Base-by-base conservation (phyloP, 2,888 invertebrate species). In the Trileptium ribeirensis region DNA sequence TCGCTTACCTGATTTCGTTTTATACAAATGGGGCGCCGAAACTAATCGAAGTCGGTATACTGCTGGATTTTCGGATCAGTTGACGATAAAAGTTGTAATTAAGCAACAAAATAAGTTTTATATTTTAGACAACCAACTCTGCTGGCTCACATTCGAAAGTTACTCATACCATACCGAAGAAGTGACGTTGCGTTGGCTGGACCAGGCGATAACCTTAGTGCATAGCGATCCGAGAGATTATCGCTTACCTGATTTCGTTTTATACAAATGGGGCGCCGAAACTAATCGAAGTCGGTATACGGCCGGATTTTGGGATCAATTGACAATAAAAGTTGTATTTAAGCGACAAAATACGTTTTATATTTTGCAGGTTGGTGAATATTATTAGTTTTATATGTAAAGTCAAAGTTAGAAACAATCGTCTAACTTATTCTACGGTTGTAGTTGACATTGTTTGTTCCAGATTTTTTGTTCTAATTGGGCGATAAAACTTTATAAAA, bases 81-180 rank as follows among this genome's bases (percentile, higher is more conserved):
- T 88, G 2, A 86, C 86, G 82, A 87, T 87, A 0, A 84, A 85
- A 24, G 88, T 88, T 82, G 82, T 83, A 0, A 88, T 88, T 83
- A 79, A 67, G 37, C 81, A 75, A 31, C 64, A 29, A 31, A 88
- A 88, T 81, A 87, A 87, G 29, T 88, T 85, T 83, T 88, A 70
- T 70, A 31, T 75, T 75, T 75, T 36, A 75, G 77, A 75, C 77
- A 64, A 31, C n/a, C 79, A 78, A 34, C 29, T 29, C n/a, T 79
- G 80, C 33, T 79, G 37, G 74, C 51, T 78, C 40, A 78, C 67
- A 15, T 81, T 79, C 70, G 87, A 87, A 86, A 86, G 86, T 82
- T 88, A 88, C 83, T 87, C 87, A 29, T 88, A 87, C 83, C 88
- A 88, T 82, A 88, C 86, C 2, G 87, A 87, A 2, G 88, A 88